Base-by-base conservation (phyloP, 2,888 invertebrate species). In the Metopia argyrocephala region DNA sequence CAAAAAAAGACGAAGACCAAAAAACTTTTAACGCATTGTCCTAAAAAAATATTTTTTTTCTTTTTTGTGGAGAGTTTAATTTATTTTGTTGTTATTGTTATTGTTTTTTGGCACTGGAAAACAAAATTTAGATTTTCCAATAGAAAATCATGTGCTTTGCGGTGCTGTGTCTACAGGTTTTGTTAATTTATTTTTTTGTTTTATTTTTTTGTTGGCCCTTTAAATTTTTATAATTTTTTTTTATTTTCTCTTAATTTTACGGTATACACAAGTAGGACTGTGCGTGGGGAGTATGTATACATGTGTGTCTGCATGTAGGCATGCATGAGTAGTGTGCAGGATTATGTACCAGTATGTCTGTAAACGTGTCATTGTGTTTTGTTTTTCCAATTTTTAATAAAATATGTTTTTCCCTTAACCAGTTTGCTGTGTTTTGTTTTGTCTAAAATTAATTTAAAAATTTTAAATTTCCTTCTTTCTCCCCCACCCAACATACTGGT, bases 161-260 rank as follows among this genome's bases (percentile, higher is more conserved):
- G 38, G 15, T 46, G 5, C 28, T n/a, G 15, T 61, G 5, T 23
- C 59, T 61, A 61, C 38, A 61, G 23, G 59, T 62, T 21, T 65
- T 21, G n/a, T 38, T 64, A 3, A 45, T 20, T 52, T 7, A 20
- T 38, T 38, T 59, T 38, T 3, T 23, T 23, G 45, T 7, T 45
- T 28, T 27, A 48, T 48, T 57, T 56, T 6, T 1, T 52, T 38
- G 20, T 46, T 9, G 18, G 57, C n/a, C n/a, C n/a, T n/a, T n/a
- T 48, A 59, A 31, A 57, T 27, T 59, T n/a, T n/a, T n/a, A n/a
- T n/a, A n/a, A 57, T 48, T 12, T 50, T n/a, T 21, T 5, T 46
- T 28, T 61, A 25, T 25, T 20, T 5, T 52, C 9, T 31, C 57
- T 71, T 27, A 50, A 25, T 52, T 71, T 38, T 38, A 12, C 38